Base-by-base conservation (phyloP, 2,113 vertebrate species). In the Petrocephalus zakoni region DNA sequence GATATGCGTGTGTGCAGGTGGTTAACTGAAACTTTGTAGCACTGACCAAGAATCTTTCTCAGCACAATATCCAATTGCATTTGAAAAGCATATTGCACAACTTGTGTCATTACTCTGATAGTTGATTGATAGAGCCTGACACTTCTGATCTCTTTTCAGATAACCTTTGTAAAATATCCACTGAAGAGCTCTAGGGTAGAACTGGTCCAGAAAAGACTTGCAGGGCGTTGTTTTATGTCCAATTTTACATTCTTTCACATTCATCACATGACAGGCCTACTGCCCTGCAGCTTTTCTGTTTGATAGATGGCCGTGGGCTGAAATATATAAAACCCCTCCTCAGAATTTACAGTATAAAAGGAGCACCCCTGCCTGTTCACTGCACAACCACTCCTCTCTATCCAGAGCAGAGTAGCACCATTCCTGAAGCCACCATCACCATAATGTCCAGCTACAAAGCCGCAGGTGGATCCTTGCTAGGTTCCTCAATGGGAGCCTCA, bases 371-470 rank as follows among this genome's bases (percentile, higher is more conserved):
- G 49, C 22, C 49, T 85, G 83, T 25, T 49, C 83, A 85, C 21
- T 52, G 2, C 8, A 85, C 83, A 85, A n/a, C 42, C 75, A 42
- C 42, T 52, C 49, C 83, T 85, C 49, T 85, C 49, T 17, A 85
- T 47, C 47, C 83, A 52, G 13, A 85, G 83, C 46, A n/a, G 47
- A 85, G 83, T 7, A 85, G 49, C 13, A 7, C 83, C 13, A 52
- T 25, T 52, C n/a, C 10, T 25, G 21, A 47, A 84, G 19, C 34
- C 75, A 81, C 42, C 42, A 21, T 81, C 56, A 22, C 6, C 86
- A 91, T 92, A 90, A 81, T 84, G 4, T 91, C 56, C 68, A 88
- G 86, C 88, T 84, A 29, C 17, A 88, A 15, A 9, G 53, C 88
- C 72, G 82, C 89, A 13, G 49, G 83, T 6, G 29, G 89, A 22